phyloP scores from a whole-genome alignment of 1,140 invertebrate species.

The Aricia agestis region DNA sequence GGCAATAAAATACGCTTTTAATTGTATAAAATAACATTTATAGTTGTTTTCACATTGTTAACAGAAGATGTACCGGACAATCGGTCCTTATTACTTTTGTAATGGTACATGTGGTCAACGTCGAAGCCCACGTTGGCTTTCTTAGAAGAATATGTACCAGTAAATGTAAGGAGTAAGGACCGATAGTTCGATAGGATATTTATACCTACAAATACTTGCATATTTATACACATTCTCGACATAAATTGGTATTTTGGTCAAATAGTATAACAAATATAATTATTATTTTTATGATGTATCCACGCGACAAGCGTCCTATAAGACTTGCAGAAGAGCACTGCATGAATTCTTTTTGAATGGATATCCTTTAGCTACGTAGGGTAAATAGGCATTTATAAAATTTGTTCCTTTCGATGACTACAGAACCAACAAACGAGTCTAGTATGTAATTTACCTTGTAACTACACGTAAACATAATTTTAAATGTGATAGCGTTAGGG shows the following conservation, averaged over 20 bases:
- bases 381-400: conserved; percentile 38
- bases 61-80: conserved; percentile 5
- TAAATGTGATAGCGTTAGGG: conserved; percentile 66
- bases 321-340: conserved; percentile 38
- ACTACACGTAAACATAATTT: conserved; percentile 46
- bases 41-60: conserved; percentile 16
- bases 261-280: background rate
- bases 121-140: background rate
- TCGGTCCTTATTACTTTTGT: background rate
- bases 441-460: conserved; percentile 41
- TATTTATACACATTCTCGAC: background rate
- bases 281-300: background rate
- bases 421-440: conserved; percentile 29
- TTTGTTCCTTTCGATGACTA: conserved; percentile 45
- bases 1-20: conserved; percentile 78
- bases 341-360: conserved; percentile 39
- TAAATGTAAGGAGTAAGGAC: background rate
- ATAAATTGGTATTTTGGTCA: background rate
- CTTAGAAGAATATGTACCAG: background rate
- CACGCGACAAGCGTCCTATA: background rate
- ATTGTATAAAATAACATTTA: conserved; percentile 47
- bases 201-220: background rate
- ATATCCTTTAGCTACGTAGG: conserved; percentile 27
- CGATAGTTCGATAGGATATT: background rate
- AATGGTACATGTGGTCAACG: background rate